Percentiles rank a stretch among this genome's conserved stretches.
phyloP scores from a whole-genome alignment of 2,797 vertebrate genomes.

The Basileuterus tristriatus region DNA sequence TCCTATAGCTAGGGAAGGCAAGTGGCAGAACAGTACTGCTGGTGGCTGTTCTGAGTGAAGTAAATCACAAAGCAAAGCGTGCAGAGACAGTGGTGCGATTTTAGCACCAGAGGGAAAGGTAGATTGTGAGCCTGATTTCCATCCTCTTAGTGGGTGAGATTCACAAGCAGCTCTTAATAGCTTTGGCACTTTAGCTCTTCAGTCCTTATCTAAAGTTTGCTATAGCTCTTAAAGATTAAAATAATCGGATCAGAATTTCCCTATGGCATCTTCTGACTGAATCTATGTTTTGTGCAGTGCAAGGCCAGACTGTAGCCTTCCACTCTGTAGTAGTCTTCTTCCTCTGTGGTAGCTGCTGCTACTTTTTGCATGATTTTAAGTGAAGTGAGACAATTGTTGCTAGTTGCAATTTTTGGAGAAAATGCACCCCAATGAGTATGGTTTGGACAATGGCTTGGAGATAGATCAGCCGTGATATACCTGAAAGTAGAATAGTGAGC shows the following conservation, averaged over 20 bases:
- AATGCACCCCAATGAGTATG: fast-evolving
- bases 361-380: neutral
- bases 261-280: neutral
- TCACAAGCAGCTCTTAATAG: neutral
- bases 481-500: neutral
- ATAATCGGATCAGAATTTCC: neutral
- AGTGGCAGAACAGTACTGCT: neutral
- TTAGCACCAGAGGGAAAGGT: neutral
- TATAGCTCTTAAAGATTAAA: neutral
- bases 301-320: neutral
- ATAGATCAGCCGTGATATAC: neutral
- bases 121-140: neutral
- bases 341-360: neutral
- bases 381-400: neutral
- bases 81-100: neutral
- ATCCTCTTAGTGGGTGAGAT: neutral
- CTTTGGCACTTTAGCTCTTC: neutral
- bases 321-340: neutral
- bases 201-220: neutral
- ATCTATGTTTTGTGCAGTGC: fast-evolving
- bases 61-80: neutral
- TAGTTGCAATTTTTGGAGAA: neutral
- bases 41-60: neutral
- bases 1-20: neutral
- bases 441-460: neutral